phyloP scores from a whole-genome alignment of 1,140 invertebrate genomes.

The Aradophagus sp. region DNA sequence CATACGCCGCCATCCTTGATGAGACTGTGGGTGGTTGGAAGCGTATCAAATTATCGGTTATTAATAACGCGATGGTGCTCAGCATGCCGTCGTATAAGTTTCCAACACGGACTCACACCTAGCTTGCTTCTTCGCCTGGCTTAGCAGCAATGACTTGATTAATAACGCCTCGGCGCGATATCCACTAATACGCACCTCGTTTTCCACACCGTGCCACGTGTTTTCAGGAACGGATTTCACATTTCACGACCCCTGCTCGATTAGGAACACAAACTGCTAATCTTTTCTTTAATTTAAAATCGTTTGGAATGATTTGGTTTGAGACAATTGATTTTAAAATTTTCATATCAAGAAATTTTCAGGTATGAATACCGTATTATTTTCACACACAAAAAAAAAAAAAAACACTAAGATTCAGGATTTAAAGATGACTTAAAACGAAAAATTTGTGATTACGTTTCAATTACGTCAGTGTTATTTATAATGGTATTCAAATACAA shows the following conservation, averaged over 20 bases:
- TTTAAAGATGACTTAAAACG: too few relatives aligned
- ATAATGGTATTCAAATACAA: too few relatives aligned
- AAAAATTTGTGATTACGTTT: too few relatives aligned
- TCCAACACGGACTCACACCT: slow-evolving; percentile 49
- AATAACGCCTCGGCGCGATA: slow-evolving; percentile 68
- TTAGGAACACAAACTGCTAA: too few relatives aligned
- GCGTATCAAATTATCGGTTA: slow-evolving; percentile 70
- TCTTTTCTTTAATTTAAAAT: too few relatives aligned
- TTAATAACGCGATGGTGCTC: slow-evolving; percentile 65
- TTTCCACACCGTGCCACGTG: slow-evolving; percentile 22
- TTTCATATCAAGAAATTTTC: too few relatives aligned
- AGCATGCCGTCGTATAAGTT: slow-evolving; percentile 46
- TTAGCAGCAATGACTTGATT: slow-evolving; percentile 71
- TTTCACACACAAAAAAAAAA: too few relatives aligned
- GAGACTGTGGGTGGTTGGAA: slow-evolving; percentile 60
- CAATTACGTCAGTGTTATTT: too few relatives aligned
- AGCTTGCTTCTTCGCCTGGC: slow-evolving; percentile 59
- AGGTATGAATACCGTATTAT: too few relatives aligned
- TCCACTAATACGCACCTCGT: slow-evolving; percentile 59
- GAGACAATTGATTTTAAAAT: too few relatives aligned
- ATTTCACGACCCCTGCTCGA: background rate
- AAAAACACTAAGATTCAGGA: too few relatives aligned
- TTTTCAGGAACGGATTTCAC: slow-evolving; percentile 11
- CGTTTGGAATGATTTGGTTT: too few relatives aligned
- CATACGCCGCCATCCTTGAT: slow-evolving; percentile 37